Evolutionary conservation across 2,113 vertebrate genomes (phyloP).

Genomic region (Tetrao urogallus): DNA sequence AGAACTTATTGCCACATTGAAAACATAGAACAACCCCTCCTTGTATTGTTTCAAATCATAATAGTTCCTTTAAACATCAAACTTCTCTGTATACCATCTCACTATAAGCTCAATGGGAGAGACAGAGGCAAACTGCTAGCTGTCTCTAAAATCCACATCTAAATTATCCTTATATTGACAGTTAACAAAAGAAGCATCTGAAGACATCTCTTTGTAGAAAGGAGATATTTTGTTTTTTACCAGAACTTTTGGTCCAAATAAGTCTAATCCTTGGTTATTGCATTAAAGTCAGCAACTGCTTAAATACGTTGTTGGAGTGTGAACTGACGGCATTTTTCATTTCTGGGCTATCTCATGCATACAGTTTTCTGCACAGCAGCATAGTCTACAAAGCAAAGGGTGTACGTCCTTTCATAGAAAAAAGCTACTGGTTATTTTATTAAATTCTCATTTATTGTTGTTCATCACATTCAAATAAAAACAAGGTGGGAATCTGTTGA

Average conservation of each 20-base stretch:
- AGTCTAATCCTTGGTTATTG: not conserved
- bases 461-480: not conserved
- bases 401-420: not conserved
- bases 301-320: not conserved
- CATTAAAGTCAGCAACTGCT: not conserved
- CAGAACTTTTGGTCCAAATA: slow-evolving; percentile 12
- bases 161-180: slow-evolving; percentile 15
- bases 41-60: slow-evolving; percentile 69
- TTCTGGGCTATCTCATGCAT: not conserved
- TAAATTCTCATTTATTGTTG: not conserved
- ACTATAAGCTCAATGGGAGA: slow-evolving; percentile 48
- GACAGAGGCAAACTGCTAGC: slow-evolving; percentile 39
- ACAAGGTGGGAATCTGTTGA: not conserved
- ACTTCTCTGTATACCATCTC: slow-evolving; percentile 58
- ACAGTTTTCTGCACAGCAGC: not conserved
- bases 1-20: slow-evolving; percentile 51
- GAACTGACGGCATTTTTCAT: not conserved
- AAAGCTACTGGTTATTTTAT: not conserved
- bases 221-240: not conserved
- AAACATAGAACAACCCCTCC: slow-evolving; percentile 51
- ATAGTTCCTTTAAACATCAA: slow-evolving; percentile 70
- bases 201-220: not conserved
- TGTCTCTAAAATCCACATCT: slow-evolving; percentile 61
- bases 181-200: not conserved
- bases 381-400: not conserved